Conservation (phyloP, 2,113 vertebrate species). For the Felis chaus region DNA sequence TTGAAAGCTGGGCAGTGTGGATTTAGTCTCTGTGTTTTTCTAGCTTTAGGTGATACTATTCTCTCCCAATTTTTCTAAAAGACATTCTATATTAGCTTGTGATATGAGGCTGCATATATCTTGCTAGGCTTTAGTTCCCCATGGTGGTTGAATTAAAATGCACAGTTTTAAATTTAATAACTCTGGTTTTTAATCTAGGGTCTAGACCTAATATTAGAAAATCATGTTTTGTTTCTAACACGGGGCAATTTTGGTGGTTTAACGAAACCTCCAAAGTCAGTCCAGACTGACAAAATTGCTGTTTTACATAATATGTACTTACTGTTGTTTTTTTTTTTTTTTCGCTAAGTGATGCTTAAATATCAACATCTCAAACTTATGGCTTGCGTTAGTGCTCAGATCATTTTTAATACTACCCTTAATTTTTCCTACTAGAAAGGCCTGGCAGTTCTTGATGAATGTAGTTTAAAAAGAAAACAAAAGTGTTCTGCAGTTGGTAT, state of each 20-base stretch:
- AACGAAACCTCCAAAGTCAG: background rate
- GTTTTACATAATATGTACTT: background rate
- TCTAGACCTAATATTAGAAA: constrained; percentile 7
- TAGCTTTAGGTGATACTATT: background rate
- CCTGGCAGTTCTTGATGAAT: background rate
- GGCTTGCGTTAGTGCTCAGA: background rate
- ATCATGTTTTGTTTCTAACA: constrained; percentile 25
- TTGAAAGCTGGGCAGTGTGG: background rate
- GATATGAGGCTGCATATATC: background rate
- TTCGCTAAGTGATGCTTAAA: background rate
- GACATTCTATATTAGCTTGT: background rate
- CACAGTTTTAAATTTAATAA: background rate
- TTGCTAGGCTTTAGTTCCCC: background rate
- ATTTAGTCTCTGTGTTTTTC: background rate
- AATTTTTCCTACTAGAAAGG: background rate
- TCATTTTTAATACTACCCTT: constrained; percentile 1
- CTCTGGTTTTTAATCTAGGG: background rate
- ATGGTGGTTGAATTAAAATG: constrained; percentile 16
- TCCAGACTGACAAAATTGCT: background rate
- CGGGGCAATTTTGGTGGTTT: background rate
- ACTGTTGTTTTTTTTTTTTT: rapidly evolving
- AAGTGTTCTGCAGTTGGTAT: background rate
- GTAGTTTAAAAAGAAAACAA: background rate
- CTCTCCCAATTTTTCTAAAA: background rate
- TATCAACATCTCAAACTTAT: background rate